phyloP scores from a whole-genome alignment of 1,140 invertebrate species.

The Drosophila takahashii region DNA sequence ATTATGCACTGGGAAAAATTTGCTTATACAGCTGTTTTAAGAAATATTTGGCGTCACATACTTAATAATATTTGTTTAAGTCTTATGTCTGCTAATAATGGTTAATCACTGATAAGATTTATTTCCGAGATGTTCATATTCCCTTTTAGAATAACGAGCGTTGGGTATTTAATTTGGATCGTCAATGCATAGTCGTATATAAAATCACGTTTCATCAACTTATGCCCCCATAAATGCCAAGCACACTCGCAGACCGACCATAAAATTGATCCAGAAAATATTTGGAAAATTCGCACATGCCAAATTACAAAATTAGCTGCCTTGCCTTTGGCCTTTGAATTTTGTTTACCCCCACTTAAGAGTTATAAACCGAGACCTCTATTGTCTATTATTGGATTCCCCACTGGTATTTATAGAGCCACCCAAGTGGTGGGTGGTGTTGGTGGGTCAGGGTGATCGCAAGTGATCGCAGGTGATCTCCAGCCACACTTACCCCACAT shows the following conservation, averaged over 20 bases:
- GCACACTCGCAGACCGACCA: slow-evolving; percentile 16
- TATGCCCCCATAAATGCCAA: slow-evolving; percentile 30
- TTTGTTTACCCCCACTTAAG: slow-evolving; percentile 50
- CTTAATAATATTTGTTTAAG: too few species aligned
- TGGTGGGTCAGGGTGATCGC: background rate
- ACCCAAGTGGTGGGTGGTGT: background rate
- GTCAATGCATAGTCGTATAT: background rate
- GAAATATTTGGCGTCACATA: too few species aligned
- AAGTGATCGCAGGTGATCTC: background rate
- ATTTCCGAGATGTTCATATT: too few species aligned
- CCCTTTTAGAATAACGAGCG: too few species aligned
- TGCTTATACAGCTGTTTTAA: too few species aligned
- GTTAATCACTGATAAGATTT: too few species aligned
- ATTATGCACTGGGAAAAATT: background rate
- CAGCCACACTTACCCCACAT: slow-evolving; percentile 76
- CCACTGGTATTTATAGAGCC: slow-evolving; percentile 55
- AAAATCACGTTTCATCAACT: slow-evolving; percentile 42
- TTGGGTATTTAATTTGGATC: too few species aligned
- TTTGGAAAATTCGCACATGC: slow-evolving; percentile 43
- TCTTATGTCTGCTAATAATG: too few species aligned
- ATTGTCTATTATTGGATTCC: slow-evolving; percentile 60
- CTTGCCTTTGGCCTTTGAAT: slow-evolving; percentile 5
- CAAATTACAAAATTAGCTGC: slow-evolving; percentile 16
- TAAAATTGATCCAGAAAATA: slow-evolving; percentile 25
- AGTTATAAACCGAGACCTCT: slow-evolving; percentile 18